phyloP scores from a whole-genome alignment of 1,140 invertebrate genomes.

The Heliconius congener region DNA sequence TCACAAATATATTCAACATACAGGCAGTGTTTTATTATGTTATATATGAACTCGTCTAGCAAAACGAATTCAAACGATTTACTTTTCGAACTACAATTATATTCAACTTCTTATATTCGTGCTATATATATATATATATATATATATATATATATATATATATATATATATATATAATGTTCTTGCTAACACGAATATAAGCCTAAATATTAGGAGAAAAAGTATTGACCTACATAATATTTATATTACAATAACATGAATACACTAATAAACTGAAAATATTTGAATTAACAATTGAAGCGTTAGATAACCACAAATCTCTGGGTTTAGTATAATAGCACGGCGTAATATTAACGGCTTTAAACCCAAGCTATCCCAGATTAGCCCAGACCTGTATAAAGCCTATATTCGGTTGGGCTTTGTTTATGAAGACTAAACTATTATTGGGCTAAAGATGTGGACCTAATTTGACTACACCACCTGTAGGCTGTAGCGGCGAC shows the following conservation, averaged over 20 bases:
- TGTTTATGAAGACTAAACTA: slow-evolving; percentile 32
- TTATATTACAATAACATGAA: not conserved
- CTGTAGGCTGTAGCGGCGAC: slow-evolving; percentile 10
- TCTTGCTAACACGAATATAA: not conserved
- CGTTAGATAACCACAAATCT: slow-evolving; percentile 35
- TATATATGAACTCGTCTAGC: too few relatives aligned
- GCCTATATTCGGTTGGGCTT: slow-evolving; percentile 29
- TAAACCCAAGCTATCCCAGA: slow-evolving; percentile 37
- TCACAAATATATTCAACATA: too few relatives aligned
- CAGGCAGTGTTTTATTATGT: too few relatives aligned
- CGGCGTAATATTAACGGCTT: slow-evolving; percentile 36
- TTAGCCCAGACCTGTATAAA: slow-evolving; percentile 37
- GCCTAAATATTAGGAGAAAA: not conserved
- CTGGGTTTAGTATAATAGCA: slow-evolving; percentile 38
- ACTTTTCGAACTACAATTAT: too few relatives aligned
- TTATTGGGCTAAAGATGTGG: slow-evolving; percentile 24
- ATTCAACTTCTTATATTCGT: too few relatives aligned
- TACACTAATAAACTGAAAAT: slow-evolving; percentile 10
- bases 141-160: too few relatives aligned
- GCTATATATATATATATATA: too few relatives aligned
- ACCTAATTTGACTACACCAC: slow-evolving; percentile 19
- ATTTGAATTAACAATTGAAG: slow-evolving; percentile 24
- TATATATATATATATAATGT: too few relatives aligned
- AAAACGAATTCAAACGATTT: too few relatives aligned
- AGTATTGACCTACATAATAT: not conserved